Evolutionary conservation across 2,797 vertebrate genomes (phyloP), one percentile per base, ranked within the genome.

Genomic region (Lacerta viridis): DNA sequence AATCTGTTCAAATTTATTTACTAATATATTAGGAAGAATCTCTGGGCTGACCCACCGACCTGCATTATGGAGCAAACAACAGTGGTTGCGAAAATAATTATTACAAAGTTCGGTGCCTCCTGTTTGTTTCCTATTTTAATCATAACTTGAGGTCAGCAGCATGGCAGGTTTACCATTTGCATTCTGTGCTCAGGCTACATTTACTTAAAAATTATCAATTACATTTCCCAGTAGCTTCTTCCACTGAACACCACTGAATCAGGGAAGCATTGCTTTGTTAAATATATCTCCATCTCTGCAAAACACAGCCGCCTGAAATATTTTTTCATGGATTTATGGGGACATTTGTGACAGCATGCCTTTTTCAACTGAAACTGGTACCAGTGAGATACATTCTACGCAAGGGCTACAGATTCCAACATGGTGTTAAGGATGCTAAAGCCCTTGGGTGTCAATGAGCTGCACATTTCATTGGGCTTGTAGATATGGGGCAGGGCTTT

Each of bases 1-100:
- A 97, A 97, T 97, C 96, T 96, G 96, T 95, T 97, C 96, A 96
- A 95, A 97, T 97, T 97, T 98, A 97, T 97, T 98, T 97, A 97
- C 96, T 97, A 97, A 97, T 97, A 97, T 97, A 97, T 97, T 98
- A 97, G 95, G 79, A 91, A 96, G 95, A 96, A 95, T 96, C 95
- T 97, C 96, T 94, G 93, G 90, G 86, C 92, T 96, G 91, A 97
- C 96, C 97, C 85, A 46, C 82, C 91, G 95, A 95, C 96, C 97
- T 91, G 87, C 95, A 97, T 97, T 97, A 95, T 97, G 95, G 68
- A 90, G 95, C 85, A 93, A 97, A 97, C 95, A 97, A 97, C 95
- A 96, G 95, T 94, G 95, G 95, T 95, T 94, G 95, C 90, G 94
- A 96, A 97, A 97, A 97, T 96, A 97, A 97, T 97, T 97, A 97